Conservation (phyloP, 2,888 invertebrate genomes). For the Pterobdella sp. region DNA sequence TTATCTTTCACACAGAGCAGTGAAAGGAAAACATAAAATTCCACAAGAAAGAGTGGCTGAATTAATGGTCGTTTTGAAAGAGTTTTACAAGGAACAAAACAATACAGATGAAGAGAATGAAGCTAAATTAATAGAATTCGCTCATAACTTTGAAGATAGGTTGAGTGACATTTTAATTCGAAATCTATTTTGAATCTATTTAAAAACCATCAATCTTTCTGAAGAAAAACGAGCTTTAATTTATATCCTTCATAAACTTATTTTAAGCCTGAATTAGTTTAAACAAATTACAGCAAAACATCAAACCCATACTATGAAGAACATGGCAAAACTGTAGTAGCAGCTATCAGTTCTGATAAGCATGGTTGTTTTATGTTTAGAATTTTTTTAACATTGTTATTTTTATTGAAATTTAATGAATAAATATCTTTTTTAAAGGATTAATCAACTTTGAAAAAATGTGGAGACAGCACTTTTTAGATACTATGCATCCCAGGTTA, state of each 20-base stretch:
- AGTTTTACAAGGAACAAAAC: background rate
- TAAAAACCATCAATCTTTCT: too few species aligned
- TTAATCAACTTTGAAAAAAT: conserved; percentile 63
- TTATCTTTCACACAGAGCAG: background rate
- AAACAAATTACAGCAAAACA: conserved; percentile 40
- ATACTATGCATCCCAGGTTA: conserved; percentile 65
- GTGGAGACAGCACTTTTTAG: conserved; percentile 70
- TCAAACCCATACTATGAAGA: conserved; percentile 44
- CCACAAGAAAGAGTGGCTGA: background rate
- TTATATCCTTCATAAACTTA: background rate
- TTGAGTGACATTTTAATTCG: background rate
- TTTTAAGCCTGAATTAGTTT: too few species aligned
- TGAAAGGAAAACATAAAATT: background rate
- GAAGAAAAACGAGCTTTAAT: background rate
- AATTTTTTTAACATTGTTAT: too few species aligned
- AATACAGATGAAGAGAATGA: background rate
- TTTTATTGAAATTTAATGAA: too few species aligned
- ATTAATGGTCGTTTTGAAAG: background rate
- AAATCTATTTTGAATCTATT: too few species aligned
- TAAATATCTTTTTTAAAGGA: background rate
- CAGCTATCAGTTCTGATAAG: conserved; percentile 46
- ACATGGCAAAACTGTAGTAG: conserved; percentile 51
- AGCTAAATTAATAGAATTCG: background rate
- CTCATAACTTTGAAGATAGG: background rate
- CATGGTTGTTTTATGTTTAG: too few species aligned